Evolutionary conservation across 92 coral and sea anemone species (phyloP).

Genomic region (Micromussa lordhowensis): DNA sequence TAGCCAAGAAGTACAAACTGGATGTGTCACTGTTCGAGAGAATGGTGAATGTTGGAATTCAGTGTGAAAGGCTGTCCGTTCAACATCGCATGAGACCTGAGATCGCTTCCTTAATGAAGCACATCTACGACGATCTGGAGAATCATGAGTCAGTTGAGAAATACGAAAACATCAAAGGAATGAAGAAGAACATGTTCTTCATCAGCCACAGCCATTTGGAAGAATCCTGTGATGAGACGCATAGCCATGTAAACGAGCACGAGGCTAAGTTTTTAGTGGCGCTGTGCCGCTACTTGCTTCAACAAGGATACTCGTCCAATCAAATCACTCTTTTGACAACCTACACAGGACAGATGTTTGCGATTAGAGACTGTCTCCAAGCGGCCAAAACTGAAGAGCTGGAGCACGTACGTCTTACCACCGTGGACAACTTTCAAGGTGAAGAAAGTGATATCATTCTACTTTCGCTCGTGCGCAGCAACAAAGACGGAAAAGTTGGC

Average conservation of each 20-base stretch:
- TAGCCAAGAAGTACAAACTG: constrained; percentile 78
- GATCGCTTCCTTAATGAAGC: constrained; percentile 81
- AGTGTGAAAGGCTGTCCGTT: constrained; percentile 73
- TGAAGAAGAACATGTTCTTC: constrained; percentile 81
- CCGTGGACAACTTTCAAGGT: constrained; percentile 95
- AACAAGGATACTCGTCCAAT: constrained; percentile 81
- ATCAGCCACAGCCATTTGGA: constrained; percentile 78
- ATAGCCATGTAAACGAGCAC: constrained; percentile 81
- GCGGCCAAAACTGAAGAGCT: constrained; percentile 40
- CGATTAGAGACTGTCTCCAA: constrained; percentile 63
- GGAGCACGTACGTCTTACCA: constrained; percentile 67
- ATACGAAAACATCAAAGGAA: constrained; percentile 78
- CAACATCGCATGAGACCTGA: constrained; percentile 98
- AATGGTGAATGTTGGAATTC: constrained; percentile 77
- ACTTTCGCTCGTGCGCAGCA: constrained; percentile 90
- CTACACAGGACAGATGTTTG: constrained; percentile 87
- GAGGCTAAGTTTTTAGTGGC: constrained; percentile 83
- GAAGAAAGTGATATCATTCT: constrained; percentile 90
- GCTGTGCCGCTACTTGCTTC: constrained; percentile 78
- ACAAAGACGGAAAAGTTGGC: constrained; percentile 78
- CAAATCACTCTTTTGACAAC: constrained; percentile 87
- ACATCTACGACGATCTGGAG: constrained; percentile 79
- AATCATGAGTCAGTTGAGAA: constrained; percentile 74
- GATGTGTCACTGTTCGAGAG: constrained; percentile 91
- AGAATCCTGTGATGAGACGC: constrained; percentile 67